Percentiles rank a stretch among this genome's conserved stretches.
Conservation (phyloP, 2,888 invertebrate genomes). For the Nymphalis polychloros region DNA sequence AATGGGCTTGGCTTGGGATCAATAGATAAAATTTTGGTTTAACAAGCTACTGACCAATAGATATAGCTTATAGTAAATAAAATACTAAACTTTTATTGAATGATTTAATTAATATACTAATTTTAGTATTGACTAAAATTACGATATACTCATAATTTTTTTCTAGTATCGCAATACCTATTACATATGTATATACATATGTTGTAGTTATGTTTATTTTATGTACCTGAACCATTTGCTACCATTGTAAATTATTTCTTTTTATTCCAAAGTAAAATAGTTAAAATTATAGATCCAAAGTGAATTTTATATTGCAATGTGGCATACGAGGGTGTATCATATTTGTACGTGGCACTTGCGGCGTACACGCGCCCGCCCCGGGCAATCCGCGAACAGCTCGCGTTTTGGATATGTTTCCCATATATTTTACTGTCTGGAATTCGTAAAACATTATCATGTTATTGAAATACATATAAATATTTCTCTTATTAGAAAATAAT, state of each 20-base stretch:
- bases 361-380: slow-evolving; percentile 64
- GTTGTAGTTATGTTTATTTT: no score
- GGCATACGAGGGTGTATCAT: slow-evolving; percentile 29
- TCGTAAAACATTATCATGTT: slow-evolving; percentile 22
- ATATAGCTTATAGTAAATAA: no score
- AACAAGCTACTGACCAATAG: no score
- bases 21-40: no score
- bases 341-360: slow-evolving; percentile 52
- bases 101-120: no score
- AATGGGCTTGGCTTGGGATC: neutral
- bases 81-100: no score
- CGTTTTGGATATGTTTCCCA: slow-evolving; percentile 45
- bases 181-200: no score
- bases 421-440: slow-evolving; percentile 40
- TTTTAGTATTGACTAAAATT: no score
- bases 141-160: no score
- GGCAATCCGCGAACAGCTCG: slow-evolving; percentile 58
- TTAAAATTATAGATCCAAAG: slow-evolving; percentile 12
- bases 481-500: slow-evolving; percentile 6
- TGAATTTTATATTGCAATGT: slow-evolving; percentile 31
- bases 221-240: no score
- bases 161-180: no score
- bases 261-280: neutral
- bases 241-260: no score
- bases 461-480: slow-evolving; percentile 5